phyloP scores from a whole-genome alignment of 2,888 invertebrate genomes.

The Cactoblastis cactorum region DNA sequence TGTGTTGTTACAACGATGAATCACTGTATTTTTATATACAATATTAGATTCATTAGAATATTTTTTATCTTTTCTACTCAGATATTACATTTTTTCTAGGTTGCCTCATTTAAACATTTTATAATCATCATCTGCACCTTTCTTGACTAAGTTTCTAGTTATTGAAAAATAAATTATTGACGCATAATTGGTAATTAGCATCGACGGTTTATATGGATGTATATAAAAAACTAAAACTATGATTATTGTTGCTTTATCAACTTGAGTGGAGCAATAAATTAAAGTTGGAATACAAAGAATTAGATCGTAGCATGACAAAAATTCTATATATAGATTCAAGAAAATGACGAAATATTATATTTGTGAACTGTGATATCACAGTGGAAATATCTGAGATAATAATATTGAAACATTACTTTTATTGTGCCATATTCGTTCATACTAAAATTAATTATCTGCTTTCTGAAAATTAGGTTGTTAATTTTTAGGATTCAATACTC shows the following conservation, averaged over 20 bases:
- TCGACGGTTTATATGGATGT: too few species aligned
- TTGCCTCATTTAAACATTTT: background rate
- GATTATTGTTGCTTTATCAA: too few species aligned
- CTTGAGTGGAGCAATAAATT: too few species aligned
- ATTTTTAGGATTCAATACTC: background rate
- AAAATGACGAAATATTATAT: background rate
- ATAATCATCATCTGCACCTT: too few species aligned
- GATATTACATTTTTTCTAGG: conserved; percentile 2
- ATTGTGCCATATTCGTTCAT: background rate
- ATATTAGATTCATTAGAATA: conserved; percentile 7
- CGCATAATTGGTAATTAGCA: too few species aligned
- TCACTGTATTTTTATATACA: conserved; percentile 31
- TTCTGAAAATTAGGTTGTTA: background rate
- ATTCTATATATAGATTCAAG: conserved; percentile 1
- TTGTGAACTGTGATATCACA: background rate
- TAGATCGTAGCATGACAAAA: conserved; percentile 1
- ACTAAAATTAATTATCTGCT: background rate
- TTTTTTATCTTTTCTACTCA: conserved; percentile 6
- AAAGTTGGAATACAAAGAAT: too few species aligned
- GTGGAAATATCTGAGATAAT: background rate
- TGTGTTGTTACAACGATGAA: conserved; percentile 35
- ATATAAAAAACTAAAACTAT: too few species aligned
- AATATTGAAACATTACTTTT: background rate
- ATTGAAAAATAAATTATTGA: too few species aligned
- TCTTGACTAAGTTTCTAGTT: too few species aligned